These are phyloP conservation scores for Orientallactaga sibirica DNA, from an alignment of 2,797 vertebrate species.

Conservation along the genomic window DNA sequence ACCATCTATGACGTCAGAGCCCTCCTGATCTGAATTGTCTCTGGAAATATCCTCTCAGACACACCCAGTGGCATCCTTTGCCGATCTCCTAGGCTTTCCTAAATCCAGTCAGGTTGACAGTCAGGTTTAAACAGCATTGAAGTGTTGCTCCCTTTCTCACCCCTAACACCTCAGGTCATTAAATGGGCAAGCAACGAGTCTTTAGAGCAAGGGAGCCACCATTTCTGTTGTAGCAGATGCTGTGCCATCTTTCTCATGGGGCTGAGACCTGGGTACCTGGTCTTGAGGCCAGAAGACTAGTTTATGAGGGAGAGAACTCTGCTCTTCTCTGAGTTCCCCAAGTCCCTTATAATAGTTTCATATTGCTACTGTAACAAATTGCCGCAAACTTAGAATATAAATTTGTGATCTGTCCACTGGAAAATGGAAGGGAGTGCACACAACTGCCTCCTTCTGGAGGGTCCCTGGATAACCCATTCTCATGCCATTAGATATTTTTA, in stretches of 20 bases:
- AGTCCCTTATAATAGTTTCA: not conserved
- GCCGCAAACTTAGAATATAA: not conserved
- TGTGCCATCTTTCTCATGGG: not conserved
- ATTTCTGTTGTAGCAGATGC: not conserved
- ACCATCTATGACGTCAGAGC: not conserved
- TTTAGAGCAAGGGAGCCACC: not conserved
- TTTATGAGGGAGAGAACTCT: too few relatives aligned
- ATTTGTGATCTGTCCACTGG: not conserved
- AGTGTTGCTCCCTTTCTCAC: not conserved
- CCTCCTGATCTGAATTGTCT: not conserved
- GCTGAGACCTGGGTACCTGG: not conserved
- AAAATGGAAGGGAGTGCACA: not conserved
- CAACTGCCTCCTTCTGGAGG: not conserved
- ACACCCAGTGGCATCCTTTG: too few relatives aligned
- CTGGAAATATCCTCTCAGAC: not conserved
- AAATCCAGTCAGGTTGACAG: not conserved
- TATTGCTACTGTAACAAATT: not conserved
- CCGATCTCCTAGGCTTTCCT: not conserved
- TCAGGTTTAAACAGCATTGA: not conserved
- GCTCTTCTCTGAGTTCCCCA: accelerated
- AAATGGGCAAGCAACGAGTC: not conserved
- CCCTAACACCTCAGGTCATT: not conserved
- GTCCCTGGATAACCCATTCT: not conserved
- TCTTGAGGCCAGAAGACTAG: not conserved
- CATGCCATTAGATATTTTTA: not conserved